These are phyloP conservation scores for Ascidia mentula DNA, from an alignment of 23 tunicate species.

Conservation along the genomic window DNA sequence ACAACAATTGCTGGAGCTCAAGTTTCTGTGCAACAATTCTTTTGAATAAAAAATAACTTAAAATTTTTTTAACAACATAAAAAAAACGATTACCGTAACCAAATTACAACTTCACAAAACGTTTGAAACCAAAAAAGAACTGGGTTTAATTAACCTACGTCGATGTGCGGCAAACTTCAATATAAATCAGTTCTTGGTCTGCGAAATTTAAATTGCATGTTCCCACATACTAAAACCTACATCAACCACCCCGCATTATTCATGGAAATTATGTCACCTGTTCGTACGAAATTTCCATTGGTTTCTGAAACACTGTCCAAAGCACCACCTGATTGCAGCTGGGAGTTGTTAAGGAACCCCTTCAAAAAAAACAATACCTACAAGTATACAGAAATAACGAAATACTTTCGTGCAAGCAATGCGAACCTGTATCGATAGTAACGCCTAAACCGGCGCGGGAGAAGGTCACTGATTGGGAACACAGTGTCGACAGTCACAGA, in stretches of 20 bases:
- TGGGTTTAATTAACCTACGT: too few species aligned
- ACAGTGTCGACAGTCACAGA: background rate
- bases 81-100: too few species aligned
- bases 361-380: background rate
- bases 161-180: too few species aligned
- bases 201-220: too few species aligned
- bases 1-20: background rate
- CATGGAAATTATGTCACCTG: constrained; percentile 32
- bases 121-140: too few species aligned
- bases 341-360: constrained; percentile 63
- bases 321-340: constrained; percentile 37
- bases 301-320: constrained; percentile 54
- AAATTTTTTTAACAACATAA: too few species aligned
- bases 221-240: too few species aligned
- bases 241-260: too few species aligned
- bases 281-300: constrained; percentile 26
- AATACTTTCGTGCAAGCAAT: background rate
- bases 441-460: background rate
- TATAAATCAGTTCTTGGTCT: too few species aligned
- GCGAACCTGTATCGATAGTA: constrained; percentile 1
- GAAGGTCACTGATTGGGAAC: background rate
- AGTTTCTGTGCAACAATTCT: background rate
- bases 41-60: too few species aligned
- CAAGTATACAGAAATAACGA: background rate
- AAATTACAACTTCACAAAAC: too few species aligned